Base-by-base conservation (phyloP, 2,888 invertebrate genomes). In the Temnothorax unifasciatus region DNA sequence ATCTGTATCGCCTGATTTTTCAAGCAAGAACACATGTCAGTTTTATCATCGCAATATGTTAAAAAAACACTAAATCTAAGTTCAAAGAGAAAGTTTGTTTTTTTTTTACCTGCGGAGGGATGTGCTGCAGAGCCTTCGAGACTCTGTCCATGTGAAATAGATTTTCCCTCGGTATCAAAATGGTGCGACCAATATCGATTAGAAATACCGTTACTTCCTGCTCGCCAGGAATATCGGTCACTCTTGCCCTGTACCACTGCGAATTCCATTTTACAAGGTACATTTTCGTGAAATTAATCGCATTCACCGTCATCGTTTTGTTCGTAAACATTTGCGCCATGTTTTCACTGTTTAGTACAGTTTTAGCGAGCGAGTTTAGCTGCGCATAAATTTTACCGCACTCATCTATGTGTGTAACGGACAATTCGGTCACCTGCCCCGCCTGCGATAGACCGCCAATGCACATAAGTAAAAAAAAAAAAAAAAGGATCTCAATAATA, bases 161-260 rank as follows among this genome's bases (percentile, higher is more conserved):
- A 93, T 77, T 94, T 90, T 6, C 95, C 92, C 18, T 95, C 90
- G 91, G 94, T 87, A 96, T 95, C 0, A 94, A 93, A 29, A 95
- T 95, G 3, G 87, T 95, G 34, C 95, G 94, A 0, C 96, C 96
- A 86, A 95, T 95, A 89, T 97, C 97, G 15, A 96, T 95, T 84
- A 95, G 96, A 82, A 95, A 95, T 4, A 96, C 95, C 85, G 95
- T 95, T 0, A 95, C 95, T 59, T 95, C 93, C 61, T 95, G 93
- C 5, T 59, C 50, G 6, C 18, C 1, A 94, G 93, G 11, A 89
- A 94, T 94, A 81, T 95, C 94, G n/a, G 95, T 92, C 8, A 96
- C 93, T 84, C 94, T 94, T 3, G 95, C 95, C 21, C 96, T 95
- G 88, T 95, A 95, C 96, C 96, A 95, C 57, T 93, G 92, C 71